Conservation (phyloP, 2,797 vertebrate species). For the Cichlasoma orientale region DNA sequence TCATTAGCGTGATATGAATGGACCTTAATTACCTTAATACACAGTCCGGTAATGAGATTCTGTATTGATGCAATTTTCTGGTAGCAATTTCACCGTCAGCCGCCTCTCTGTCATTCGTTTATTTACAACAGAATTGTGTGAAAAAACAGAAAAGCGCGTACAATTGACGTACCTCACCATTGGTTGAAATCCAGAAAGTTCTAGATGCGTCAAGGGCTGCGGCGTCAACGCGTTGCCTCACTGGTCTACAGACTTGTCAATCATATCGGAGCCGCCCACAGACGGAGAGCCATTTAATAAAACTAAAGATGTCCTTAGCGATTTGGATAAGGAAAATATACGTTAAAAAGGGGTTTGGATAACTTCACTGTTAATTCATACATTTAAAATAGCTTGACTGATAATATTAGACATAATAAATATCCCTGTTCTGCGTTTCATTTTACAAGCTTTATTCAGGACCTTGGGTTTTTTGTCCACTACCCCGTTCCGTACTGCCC, state of each 20-base stretch:
- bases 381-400: accelerated
- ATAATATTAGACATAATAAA: background rate
- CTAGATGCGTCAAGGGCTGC: conserved; percentile 51
- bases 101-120: conserved; percentile 76
- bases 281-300: background rate
- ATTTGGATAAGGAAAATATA: accelerated
- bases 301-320: background rate
- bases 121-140: conserved; percentile 80
- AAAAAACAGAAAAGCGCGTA: conserved; percentile 47
- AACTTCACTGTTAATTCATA: accelerated
- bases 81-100: conserved; percentile 38
- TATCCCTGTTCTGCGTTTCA: background rate
- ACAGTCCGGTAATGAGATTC: conserved; percentile 21
- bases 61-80: conserved; percentile 33
- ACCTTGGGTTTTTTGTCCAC: conserved; percentile 48
- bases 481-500: conserved; percentile 50
- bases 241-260: conserved; percentile 57
- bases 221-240: conserved; percentile 15
- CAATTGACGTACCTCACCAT: conserved; percentile 63
- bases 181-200: conserved; percentile 76
- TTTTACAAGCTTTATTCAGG: background rate
- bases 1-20: background rate
- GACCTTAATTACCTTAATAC: conserved; percentile 54
- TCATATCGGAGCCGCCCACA: conserved; percentile 22
- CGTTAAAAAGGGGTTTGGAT: accelerated